Base-by-base conservation (phyloP, 1,140 invertebrate genomes). In the Pseudomyrmex dendroicus region DNA sequence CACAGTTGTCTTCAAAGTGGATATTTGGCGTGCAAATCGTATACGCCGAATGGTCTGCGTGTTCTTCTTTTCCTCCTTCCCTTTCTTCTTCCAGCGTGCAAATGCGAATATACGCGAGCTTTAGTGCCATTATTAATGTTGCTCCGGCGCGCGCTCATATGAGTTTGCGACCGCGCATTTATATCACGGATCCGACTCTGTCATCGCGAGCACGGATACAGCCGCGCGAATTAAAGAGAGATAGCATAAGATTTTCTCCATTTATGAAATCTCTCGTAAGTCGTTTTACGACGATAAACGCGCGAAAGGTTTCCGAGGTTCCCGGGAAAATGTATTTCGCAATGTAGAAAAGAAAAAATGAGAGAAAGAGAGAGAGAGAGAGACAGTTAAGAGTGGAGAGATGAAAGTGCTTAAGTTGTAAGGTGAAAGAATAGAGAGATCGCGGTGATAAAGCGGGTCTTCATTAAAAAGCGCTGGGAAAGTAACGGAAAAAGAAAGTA, bases 351-450 rank as follows among this genome's bases (percentile, higher is more conserved):
- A 1, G 22, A 68, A 46, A 67, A 67, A 72, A 70, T 61, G 35
- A 78, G 5, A 7, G 5, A 44, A 13, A 10, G n/a, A 66, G 25
- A 25, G 62, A 20, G 0, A n/a, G 5, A 59, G 9, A 4, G 35
- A 2, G 20, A 25, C 15, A 70, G 35, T 80, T 80, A 59, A 80
- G 59, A 80, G 50, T 2, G 8, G 12, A 63, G 25, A 35, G 17
- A 46, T 20, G 54, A 13, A 59, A 22, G 35, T 59, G 44, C 66
- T 80, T 50, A 72, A 72, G 22, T 80, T 70, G 44, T 25, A 50
- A 80, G 3, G 54, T 68, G 66, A 48, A 72, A 57, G 44, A 80
- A 72, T 80, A 59, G 64, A 80, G 54, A 70, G 54, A 72, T 80
- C 54, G 17, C 44, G 20, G 15, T 72, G 76, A 80, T 80, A 80